Evolutionary conservation across 2,888 invertebrate species (phyloP).

Genomic region (Apotomis capreana): DNA sequence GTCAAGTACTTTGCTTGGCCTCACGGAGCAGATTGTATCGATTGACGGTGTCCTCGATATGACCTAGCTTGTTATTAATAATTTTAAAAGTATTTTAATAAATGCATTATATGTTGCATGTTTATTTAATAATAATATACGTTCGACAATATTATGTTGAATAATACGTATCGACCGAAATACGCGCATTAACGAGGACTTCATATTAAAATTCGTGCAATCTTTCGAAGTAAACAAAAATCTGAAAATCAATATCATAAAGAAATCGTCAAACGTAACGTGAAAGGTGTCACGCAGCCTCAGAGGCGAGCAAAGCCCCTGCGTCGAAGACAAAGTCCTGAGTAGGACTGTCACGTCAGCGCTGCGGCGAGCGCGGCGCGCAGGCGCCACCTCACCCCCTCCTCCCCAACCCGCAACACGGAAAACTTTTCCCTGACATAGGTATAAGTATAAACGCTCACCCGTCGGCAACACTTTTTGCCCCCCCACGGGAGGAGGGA

Average conservation of each 20-base stretch:
- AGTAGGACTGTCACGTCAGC: constrained; percentile 75
- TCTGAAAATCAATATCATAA: constrained; percentile 29
- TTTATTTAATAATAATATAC: too few relatives aligned
- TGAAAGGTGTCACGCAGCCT: constrained; percentile 24
- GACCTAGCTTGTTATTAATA: constrained; percentile 58
- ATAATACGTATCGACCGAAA: not conserved
- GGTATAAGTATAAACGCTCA: constrained; percentile 76
- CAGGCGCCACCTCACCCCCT: constrained; percentile 70
- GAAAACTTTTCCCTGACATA: constrained; percentile 83
- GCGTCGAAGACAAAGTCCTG: constrained; percentile 65
- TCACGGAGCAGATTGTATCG: constrained; percentile 64
- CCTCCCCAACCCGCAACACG: constrained; percentile 79
- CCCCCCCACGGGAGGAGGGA: constrained; percentile 72
- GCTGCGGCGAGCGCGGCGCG: constrained; percentile 66
- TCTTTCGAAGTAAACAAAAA: not conserved
- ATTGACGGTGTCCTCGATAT: constrained; percentile 59
- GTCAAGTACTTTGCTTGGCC: constrained; percentile 58
- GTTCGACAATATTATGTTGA: too few relatives aligned
- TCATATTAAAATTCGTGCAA: not conserved
- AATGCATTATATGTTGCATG: too few relatives aligned
- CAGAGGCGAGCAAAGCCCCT: constrained; percentile 50
- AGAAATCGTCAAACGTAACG: constrained; percentile 26
- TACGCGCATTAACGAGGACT: not conserved
- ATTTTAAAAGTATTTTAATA: too few relatives aligned
- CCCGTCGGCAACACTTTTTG: constrained; percentile 83